These are phyloP conservation scores for Acanthosepion esculentum DNA, from an alignment of 2,888 invertebrate species.

Conservation along the genomic window DNA sequence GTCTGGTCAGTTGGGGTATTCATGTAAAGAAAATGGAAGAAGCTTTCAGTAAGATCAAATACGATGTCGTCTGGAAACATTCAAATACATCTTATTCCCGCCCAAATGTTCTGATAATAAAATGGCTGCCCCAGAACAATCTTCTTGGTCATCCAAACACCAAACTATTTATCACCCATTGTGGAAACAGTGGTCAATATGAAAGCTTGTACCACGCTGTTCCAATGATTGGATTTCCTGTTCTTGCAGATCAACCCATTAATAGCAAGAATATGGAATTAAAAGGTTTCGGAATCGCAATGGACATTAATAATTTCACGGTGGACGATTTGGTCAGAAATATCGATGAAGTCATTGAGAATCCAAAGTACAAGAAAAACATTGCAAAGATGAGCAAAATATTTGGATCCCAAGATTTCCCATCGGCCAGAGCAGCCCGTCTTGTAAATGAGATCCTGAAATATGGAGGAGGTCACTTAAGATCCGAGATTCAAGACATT, in stretches of 20 bases:
- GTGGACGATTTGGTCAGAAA: slow-evolving; percentile 50
- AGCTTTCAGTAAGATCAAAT: slow-evolving; percentile 50
- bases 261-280: slow-evolving; percentile 50
- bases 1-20: slow-evolving; percentile 45
- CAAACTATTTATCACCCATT: slow-evolving; percentile 57
- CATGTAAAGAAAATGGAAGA: slow-evolving; percentile 49
- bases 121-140: slow-evolving; percentile 56
- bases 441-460: no score
- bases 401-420: slow-evolving; percentile 39
- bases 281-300: slow-evolving; percentile 56
- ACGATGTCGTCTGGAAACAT: slow-evolving; percentile 47
- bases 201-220: slow-evolving; percentile 57
- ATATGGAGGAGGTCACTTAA: no score
- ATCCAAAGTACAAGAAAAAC: slow-evolving; percentile 52
- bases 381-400: slow-evolving; percentile 54
- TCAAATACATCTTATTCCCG: slow-evolving; percentile 44
- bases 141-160: slow-evolving; percentile 47
- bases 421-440: no score
- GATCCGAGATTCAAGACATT: no score
- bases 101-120: slow-evolving; percentile 53
- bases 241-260: slow-evolving; percentile 55
- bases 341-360: slow-evolving; percentile 53
- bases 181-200: slow-evolving; percentile 56
- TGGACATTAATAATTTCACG: slow-evolving; percentile 51
- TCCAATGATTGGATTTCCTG: slow-evolving; percentile 56